Evolutionary conservation across 1,140 invertebrate species (phyloP).

Genomic region (Listronotus oregonensis): DNA sequence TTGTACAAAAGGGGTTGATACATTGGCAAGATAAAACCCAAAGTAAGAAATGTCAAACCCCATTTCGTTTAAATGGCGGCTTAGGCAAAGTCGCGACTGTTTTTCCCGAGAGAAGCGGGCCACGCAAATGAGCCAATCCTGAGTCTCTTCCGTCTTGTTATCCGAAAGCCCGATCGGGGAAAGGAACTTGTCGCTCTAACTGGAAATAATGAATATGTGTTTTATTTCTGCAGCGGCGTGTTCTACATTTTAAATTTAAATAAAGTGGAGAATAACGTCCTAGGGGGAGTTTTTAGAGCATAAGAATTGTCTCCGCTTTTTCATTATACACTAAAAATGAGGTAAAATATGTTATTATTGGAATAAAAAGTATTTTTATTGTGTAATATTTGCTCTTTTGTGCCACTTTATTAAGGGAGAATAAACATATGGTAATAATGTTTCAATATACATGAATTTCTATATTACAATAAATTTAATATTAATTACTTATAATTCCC

Average conservation of each 20-base stretch:
- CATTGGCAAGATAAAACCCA: slow-evolving; percentile 20
- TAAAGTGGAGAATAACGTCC: slow-evolving; percentile 8
- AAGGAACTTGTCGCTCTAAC: slow-evolving; percentile 25
- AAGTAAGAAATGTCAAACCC: slow-evolving; percentile 20
- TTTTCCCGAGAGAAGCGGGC: slow-evolving; percentile 16
- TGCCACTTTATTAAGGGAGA: no score
- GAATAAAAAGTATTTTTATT: no score
- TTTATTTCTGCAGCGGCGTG: slow-evolving; percentile 19
- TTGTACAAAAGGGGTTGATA: slow-evolving; percentile 8
- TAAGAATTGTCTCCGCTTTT: no score
- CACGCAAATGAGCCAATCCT: slow-evolving; percentile 24
- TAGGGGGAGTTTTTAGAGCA: no score
- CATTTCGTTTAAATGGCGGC: slow-evolving; percentile 18
- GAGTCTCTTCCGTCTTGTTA: slow-evolving; percentile 25
- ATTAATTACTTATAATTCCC: no score
- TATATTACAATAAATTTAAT: no score
- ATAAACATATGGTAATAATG: no score
- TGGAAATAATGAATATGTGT: slow-evolving; percentile 24
- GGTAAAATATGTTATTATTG: no score
- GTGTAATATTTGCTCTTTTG: no score
- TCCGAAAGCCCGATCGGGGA: slow-evolving; percentile 19
- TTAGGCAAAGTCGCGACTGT: slow-evolving; percentile 23
- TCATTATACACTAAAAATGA: no score
- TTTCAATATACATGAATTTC: no score
- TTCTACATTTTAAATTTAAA: slow-evolving; percentile 17